These are phyloP conservation scores for Troides helena DNA, from an alignment of 2,888 invertebrate genomes.

Conservation along the genomic window DNA sequence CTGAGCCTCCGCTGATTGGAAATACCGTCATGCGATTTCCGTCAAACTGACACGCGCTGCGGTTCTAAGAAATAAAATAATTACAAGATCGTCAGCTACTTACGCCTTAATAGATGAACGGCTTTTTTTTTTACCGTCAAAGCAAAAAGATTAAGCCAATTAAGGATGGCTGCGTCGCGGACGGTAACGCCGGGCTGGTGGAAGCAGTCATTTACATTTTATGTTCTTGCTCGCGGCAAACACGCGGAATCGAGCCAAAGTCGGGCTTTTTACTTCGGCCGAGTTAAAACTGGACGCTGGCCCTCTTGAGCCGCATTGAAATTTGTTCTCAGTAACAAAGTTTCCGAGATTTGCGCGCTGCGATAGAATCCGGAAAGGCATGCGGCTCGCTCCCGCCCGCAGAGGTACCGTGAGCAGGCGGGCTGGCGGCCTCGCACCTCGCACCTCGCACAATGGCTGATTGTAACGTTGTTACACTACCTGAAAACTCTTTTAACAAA, in stretches of 20 bases:
- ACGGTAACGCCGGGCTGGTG: conserved; percentile 10
- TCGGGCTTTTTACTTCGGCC: conserved; percentile 30
- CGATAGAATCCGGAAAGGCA: conserved; percentile 53
- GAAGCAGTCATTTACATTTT: conserved; percentile 34
- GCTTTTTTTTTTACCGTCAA: background rate
- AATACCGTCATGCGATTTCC: conserved; percentile 11
- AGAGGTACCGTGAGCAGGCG: background rate
- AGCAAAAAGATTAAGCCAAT: conserved; percentile 24
- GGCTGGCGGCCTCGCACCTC: no score
- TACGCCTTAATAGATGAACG: conserved; percentile 25
- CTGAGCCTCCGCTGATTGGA: conserved; percentile 1
- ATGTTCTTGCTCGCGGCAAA: conserved; percentile 25
- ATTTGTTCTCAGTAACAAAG: conserved; percentile 51
- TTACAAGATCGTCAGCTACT: conserved; percentile 21
- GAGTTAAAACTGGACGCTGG: conserved; percentile 16
- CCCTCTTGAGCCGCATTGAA: conserved; percentile 37
- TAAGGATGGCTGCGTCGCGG: conserved; percentile 15
- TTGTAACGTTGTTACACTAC: no score
- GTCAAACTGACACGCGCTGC: conserved; percentile 18
- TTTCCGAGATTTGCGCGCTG: conserved; percentile 49
- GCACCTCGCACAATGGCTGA: no score
- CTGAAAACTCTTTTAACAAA: no score
- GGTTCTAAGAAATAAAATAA: conserved; percentile 25
- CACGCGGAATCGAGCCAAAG: conserved; percentile 34
- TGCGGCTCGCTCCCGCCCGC: conserved; percentile 40